Percentiles rank a stretch among this genome's conserved stretches.
phyloP scores from a whole-genome alignment of 2,113 vertebrate genomes.

The Anas platyrhynchos region DNA sequence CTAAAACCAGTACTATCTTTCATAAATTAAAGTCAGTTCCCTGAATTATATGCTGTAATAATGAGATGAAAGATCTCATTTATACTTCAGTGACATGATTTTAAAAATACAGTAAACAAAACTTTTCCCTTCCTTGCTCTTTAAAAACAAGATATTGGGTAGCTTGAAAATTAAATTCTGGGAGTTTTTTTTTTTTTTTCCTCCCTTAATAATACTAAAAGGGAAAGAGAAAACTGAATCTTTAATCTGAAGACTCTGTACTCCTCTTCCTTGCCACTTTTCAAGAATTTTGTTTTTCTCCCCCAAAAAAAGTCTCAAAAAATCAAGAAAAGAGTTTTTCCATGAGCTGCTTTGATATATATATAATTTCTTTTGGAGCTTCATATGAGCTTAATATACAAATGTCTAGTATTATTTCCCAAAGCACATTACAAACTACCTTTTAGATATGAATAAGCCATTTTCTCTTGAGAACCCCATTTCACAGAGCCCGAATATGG shows the following conservation, averaged over 20 bases:
- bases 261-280: background rate
- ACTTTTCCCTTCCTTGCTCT: background rate
- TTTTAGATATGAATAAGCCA: background rate
- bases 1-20: background rate
- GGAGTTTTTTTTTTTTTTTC: background rate
- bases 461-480: background rate
- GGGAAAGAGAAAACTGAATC: background rate
- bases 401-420: background rate
- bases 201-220: background rate
- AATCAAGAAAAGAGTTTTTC: background rate
- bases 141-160: background rate
- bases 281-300: background rate
- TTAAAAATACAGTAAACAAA: background rate
- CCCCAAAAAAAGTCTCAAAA: constrained; percentile 7
- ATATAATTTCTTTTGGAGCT: background rate
- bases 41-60: background rate
- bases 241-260: background rate
- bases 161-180: constrained; percentile 2
- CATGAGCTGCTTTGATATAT: background rate
- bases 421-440: constrained; percentile 4
- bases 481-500: constrained; percentile 8
- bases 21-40: background rate
- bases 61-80: background rate
- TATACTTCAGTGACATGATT: background rate
- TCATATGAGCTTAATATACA: background rate